phyloP scores from a whole-genome alignment of 2,888 invertebrate species.

The Liodrosophila aerea region DNA sequence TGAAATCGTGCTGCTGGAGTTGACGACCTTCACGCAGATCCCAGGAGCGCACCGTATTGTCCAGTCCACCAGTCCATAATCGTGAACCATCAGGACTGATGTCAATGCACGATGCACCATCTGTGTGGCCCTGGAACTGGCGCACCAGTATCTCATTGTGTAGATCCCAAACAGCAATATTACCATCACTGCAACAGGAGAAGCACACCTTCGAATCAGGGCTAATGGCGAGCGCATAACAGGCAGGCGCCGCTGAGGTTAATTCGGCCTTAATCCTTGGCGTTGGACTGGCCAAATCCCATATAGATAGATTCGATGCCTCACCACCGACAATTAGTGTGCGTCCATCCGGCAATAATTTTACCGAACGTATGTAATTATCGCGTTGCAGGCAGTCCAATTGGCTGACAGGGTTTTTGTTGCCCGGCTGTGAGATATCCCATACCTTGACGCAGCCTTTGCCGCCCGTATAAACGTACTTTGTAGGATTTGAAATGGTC shows the following conservation, averaged over 20 bases:
- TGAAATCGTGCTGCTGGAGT: slow-evolving; percentile 97
- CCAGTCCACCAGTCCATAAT: slow-evolving; percentile 96
- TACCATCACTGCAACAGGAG: slow-evolving; percentile 99
- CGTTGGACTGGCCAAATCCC: slow-evolving; percentile 96
- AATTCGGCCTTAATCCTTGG: slow-evolving; percentile 96
- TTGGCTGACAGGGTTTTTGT: slow-evolving; percentile 91
- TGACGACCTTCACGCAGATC: slow-evolving; percentile 96
- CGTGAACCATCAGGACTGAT: slow-evolving; percentile 96
- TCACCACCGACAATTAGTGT: slow-evolving; percentile 98
- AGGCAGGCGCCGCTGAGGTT: slow-evolving; percentile 96
- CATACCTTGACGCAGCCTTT: slow-evolving; percentile 97
- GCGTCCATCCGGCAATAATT: slow-evolving; percentile 95
- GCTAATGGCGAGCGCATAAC: slow-evolving; percentile 98
- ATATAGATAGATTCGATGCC: slow-evolving; percentile 96
- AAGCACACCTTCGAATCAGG: slow-evolving; percentile 99
- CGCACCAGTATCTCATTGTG: slow-evolving; percentile 95
- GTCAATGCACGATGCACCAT: slow-evolving; percentile 98
- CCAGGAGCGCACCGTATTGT: slow-evolving; percentile 98
- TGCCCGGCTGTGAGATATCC: slow-evolving; percentile 89
- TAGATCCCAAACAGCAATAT: slow-evolving; percentile 98
- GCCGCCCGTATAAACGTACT: slow-evolving; percentile 98
- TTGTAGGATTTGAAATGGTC: slow-evolving; percentile 92
- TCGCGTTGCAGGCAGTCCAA: slow-evolving; percentile 96
- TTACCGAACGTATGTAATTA: slow-evolving; percentile 97
- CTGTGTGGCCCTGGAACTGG: slow-evolving; percentile 97